Evolutionary conservation across 2,113 vertebrate species (phyloP).

Genomic region (Hypomesus transpacificus): DNA sequence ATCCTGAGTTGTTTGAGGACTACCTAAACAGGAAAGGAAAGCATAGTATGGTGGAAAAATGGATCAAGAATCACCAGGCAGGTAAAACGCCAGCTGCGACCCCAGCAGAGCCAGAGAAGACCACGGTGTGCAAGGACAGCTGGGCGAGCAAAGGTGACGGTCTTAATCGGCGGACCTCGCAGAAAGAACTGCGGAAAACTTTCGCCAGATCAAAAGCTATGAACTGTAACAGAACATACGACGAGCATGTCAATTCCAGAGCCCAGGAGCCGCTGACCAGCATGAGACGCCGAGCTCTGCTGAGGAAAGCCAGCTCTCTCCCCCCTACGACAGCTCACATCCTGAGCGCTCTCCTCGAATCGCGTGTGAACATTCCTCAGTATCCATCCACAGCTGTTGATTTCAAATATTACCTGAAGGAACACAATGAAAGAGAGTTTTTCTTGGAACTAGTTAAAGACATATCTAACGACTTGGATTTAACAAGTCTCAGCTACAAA

Average conservation of each 20-base stretch:
- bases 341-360: conserved; percentile 93
- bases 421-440: conserved; percentile 92
- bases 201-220: conserved; percentile 95
- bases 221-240: conserved; percentile 92
- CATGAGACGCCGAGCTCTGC: conserved; percentile 86
- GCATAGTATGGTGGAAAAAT: conserved; percentile 87
- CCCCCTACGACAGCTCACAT: conserved; percentile 96
- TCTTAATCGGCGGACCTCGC: conserved; percentile 84
- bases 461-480: conserved; percentile 96
- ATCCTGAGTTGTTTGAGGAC: conserved; percentile 88
- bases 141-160: conserved; percentile 73
- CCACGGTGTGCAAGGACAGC: conserved; percentile 65
- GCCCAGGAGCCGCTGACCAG: conserved; percentile 93
- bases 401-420: conserved; percentile 94
- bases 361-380: conserved; percentile 94
- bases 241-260: conserved; percentile 88
- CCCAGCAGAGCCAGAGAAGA: conserved; percentile 59
- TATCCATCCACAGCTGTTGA: conserved; percentile 94
- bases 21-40: conserved; percentile 86
- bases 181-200: conserved; percentile 92
- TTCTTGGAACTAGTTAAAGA: conserved; percentile 98
- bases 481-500: conserved; percentile 94
- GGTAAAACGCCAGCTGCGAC: conserved; percentile 56
- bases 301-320: conserved; percentile 94
- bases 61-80: conserved; percentile 80